Evolutionary conservation across 2,797 vertebrate genomes (phyloP), one percentile per base, ranked within the genome.

Genomic region (Natrix natrix): DNA sequence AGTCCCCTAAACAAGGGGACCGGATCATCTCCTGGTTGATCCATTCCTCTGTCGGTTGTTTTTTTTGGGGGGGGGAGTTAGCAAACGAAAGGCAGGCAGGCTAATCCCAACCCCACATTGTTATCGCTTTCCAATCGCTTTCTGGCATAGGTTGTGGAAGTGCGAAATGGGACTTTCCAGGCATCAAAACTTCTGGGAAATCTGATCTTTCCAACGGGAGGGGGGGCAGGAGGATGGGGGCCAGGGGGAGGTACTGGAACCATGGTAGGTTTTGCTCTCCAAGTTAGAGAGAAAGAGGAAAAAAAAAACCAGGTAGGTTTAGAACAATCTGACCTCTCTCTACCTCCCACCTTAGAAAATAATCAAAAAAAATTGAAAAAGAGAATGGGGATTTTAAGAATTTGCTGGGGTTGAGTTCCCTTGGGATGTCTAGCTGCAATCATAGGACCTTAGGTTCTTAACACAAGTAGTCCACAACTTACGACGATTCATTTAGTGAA

Each of bases 101-200:
- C 32, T 78, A 43, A 37, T 78, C 32, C 69, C 16, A 20, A 20
- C 32, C 16, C 69, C 69, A 74, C 74, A 78, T 22, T 43, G 32
- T 78, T 22, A 22, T 78, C 74, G 0, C 8, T 78, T 74, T 78
- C 32, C 37, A 78, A 17, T 43, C 37, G 4, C 17, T 93, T 93
- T 87, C 90, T 83, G 92, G 92, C 86, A 93, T 24, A 61, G 66
- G 54, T 24, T 17, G 16, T 61, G 63, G 22, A 74, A 83, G 28
- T 37, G 20, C 60, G 55, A 57, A 60, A 91, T 0, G 92, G 92
- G 90, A 63, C 90, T 93, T 93, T 93, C 92, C 92, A 83, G 11
- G 8, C 43, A 11, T 61, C 48, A 32, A 83, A 22, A 16, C 8
- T 88, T 91, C 90, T 93, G 86, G 90, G 92, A 93, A 93, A 54